These are phyloP conservation scores for Psilopsiagon aurifrons DNA, from an alignment of 2,113 vertebrate genomes.

Conservation along the genomic window DNA sequence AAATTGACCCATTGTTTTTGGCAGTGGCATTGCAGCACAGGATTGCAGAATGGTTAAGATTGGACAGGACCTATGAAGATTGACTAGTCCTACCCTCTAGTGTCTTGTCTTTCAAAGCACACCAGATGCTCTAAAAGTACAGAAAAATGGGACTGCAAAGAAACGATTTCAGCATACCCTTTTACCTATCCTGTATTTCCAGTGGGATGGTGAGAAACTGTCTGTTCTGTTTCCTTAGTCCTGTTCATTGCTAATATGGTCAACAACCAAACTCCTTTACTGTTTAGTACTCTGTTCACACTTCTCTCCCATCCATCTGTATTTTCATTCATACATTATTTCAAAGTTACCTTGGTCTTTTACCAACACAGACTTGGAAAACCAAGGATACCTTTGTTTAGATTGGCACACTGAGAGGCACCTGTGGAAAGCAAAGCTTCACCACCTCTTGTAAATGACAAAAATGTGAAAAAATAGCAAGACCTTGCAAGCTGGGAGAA, in stretches of 20 bases:
- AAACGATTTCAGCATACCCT: neutral
- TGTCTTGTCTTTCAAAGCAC: neutral
- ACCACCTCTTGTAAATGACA: neutral
- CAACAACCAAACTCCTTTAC: neutral
- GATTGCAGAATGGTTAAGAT: neutral
- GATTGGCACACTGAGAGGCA: neutral
- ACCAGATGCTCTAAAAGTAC: neutral
- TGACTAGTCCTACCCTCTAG: neutral
- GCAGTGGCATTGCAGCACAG: neutral
- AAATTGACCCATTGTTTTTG: fast-evolving
- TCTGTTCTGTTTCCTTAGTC: neutral
- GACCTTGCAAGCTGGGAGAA: neutral
- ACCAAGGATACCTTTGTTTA: neutral
- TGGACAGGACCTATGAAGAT: neutral
- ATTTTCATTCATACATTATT: neutral
- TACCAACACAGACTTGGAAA: neutral
- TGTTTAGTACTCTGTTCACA: neutral
- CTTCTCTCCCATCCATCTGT: neutral
- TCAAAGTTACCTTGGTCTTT: neutral
- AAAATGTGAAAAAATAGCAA: neutral
- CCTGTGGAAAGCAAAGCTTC: slow-evolving; percentile 19
- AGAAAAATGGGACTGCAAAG: neutral
- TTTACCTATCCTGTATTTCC: neutral
- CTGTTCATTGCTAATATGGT: neutral
- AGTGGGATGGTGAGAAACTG: neutral